Evolutionary conservation across 2,797 vertebrate genomes (phyloP), one percentile per base, ranked within the genome.

Genomic region (Melanotaenia parkinsoni): DNA sequence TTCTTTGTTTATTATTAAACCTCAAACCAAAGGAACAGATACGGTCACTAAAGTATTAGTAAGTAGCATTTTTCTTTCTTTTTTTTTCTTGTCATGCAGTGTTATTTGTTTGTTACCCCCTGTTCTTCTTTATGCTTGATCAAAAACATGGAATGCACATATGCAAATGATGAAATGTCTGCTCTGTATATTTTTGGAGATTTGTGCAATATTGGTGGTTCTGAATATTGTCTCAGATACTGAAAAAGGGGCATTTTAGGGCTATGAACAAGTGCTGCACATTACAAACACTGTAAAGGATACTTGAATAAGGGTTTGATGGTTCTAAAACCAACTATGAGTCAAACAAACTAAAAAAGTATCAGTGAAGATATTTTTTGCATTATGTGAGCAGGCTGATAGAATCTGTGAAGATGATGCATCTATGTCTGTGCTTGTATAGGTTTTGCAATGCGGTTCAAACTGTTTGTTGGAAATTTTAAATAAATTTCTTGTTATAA

Each of bases 21-120:
- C 71, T 68, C 40, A 60, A 80, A 89, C 89, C 90, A 91, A 93
- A 92, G 90, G 81, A 88, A 81, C 75, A 58, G 68, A 73, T 54
- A 56, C 60, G 81, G 58, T 72, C 76, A 69, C 67, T 72, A 51
- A 54, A 38, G 79, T 80, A 59, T 74, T 76, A 60, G 70, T 59
- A 74, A 76, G 88, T 87, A 91, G 84, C 84, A 83, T 58, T n/a
- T 40, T 35, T 70, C n/a, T 47, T 45, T 37, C 14, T 81, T 82
- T 76, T 77, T 30, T 58, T 50, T 37, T 81, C 78, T 72, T 88
- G 84, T 89, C 64, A 82, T 91, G 85, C 72, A 74, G 89, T 89
- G 86, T 87, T 81, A 81, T 81, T 78, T 88, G 67, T 84, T 81
- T 35, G 72, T 40, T 86, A 84, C 70, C 66, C 86, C 60, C 76